Evolutionary conservation across 1,140 invertebrate species (phyloP), one percentile per base, ranked within the genome.

Genomic region (Metaphire vulgaris): DNA sequence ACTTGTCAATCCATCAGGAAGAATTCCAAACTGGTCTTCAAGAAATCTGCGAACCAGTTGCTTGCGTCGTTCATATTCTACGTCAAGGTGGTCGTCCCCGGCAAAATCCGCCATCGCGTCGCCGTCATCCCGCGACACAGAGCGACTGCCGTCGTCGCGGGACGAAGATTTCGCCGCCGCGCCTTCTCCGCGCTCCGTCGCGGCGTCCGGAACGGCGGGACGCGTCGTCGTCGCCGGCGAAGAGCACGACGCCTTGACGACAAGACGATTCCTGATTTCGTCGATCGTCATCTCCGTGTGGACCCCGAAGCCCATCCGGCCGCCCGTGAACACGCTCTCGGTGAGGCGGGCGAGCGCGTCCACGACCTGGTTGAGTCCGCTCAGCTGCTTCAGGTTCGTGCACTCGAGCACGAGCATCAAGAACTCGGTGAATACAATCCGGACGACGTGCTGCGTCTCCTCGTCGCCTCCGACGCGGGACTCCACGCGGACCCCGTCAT

Each of bases 241-340:
- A 21, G 41, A 56, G 41, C 41, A 56, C 41, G 41, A 6, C 69
- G 2, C 69, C 12, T 28, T 29, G 29, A 71, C 2, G 30, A 32
- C 69, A 1, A 71, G 26, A 1, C 69, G 30, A 29, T 33, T 32
- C 33, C 32, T 71, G 15, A 71, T 2, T 2, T 31, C 33, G 30
- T 71, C 30, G 30, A 71, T 32, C 28, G 32, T 6, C 26, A 2
- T 71, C 32, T 71, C 69, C 30, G 69, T 71, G 30, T 71, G 30
- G n/a, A 71, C 69, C n/a, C 69, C 69, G 28, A 29, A 71, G 26
- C 33, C 33, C 69, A 71, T 71, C n/a, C 30, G 21, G n/a, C 69
- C 69, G 33, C 30, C 26, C 30, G 69, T 71, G n/a, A 1, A 71
- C 1, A 33, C 69, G n/a, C 33, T 32, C 32, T 71, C 69, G n/a